Conservation (phyloP, 2,113 vertebrate genomes). For the Vimba vimba region DNA sequence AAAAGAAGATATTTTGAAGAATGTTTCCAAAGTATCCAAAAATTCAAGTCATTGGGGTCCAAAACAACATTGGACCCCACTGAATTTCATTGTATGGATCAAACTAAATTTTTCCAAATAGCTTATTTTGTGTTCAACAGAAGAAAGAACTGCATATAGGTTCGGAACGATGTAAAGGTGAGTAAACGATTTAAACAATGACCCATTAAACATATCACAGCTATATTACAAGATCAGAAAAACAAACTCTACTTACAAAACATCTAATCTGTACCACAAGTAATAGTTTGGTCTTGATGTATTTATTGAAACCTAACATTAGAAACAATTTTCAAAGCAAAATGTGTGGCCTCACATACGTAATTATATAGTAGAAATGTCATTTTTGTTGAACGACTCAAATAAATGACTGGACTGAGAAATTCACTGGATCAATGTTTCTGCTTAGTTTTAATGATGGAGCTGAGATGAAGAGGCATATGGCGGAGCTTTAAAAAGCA, state of each 20-base stretch:
- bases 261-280: neutral
- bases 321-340: neutral
- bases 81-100: neutral
- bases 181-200: too few relatives aligned
- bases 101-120: neutral
- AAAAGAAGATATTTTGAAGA: neutral
- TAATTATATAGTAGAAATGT: conserved; percentile 28
- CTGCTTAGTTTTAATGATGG: conserved; percentile 53
- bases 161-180: neutral
- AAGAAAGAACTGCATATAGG: neutral
- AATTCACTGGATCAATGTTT: conserved; percentile 47
- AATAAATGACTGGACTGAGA: conserved; percentile 44
- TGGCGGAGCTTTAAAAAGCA: conserved; percentile 37
- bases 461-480: conserved; percentile 37
- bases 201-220: neutral
- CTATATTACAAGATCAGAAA: neutral
- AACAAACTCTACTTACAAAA: neutral
- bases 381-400: conserved; percentile 27
- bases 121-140: neutral
- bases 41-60: neutral
- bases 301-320: neutral
- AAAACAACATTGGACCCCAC: neutral
- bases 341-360: conserved; percentile 30
- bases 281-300: neutral
- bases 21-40: neutral